Base-by-base conservation (phyloP, 2,797 vertebrate species). In the Tangara arthus region DNA sequence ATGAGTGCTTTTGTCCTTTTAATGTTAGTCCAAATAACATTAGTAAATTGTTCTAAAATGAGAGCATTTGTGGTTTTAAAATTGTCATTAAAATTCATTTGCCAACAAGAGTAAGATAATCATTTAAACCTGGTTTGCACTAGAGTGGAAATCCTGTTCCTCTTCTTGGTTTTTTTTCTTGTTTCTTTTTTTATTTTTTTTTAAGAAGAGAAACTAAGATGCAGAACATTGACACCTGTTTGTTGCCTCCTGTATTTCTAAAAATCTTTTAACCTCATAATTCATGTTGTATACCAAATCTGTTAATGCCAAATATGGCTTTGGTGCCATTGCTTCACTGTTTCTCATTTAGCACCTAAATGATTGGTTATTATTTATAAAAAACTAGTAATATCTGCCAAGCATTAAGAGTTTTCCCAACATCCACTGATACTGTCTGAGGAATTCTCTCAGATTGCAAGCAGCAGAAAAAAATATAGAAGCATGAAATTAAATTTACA, bases 211-310 rank as follows among this genome's bases (percentile, higher is more conserved):
- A 73, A 66, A 63, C 19, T 19, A 24, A 53, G 26, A 24, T 52
- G 6, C 0, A 5, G 15, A 50, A 8, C 6, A 14, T 3, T 55
- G 28, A 37, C 4, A 19, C 23, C 39, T 44, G 4, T 64, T 68
- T 56, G 18, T 30, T 79, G 21, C 16, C 14, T 13, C 0, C 3
- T n/a, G 15, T 50, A 1, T 69, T 72, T 76, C 72, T 4, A 26
- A 66, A 44, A 34, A 37, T 2, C 3, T 44, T 59, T 63, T 71
- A 8, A 39, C 37, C 15, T 53, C 46, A 3, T 12, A n/a, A n/a
- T 52, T 61, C 2, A 23, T 53, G 8, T 56, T 20, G 0, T 23
- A 10, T 27, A 12, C 34, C 28, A 41, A 49, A 79, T 65, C 35
- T 42, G 6, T 11, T 68, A n/a, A 5, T 68, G 41, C 26, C 72